Conservation (phyloP, 2,888 invertebrate species). For the Notodonta dromedarius region DNA sequence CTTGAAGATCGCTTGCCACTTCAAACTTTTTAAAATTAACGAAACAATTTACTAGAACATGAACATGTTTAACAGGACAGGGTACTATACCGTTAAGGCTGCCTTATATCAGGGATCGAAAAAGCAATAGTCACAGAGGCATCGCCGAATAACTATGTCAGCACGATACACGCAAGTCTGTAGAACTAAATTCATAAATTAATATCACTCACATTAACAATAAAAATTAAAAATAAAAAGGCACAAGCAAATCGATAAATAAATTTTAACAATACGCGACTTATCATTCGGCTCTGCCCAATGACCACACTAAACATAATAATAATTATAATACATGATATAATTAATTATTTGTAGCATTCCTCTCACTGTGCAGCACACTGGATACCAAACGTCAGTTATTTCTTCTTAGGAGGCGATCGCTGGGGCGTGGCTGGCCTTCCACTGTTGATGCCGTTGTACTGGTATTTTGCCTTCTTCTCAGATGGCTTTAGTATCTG, state of each 20-base stretch:
- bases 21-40: constrained; percentile 63
- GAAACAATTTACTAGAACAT: constrained; percentile 70
- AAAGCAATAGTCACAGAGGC: constrained; percentile 71
- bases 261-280: constrained; percentile 71
- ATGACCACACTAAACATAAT: constrained; percentile 73
- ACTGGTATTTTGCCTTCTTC: constrained; percentile 99
- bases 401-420: constrained; percentile 89
- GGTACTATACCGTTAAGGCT: constrained; percentile 60
- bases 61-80: constrained; percentile 68
- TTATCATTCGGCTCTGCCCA: constrained; percentile 75
- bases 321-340: constrained; percentile 80
- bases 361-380: constrained; percentile 81
- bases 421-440: constrained; percentile 94
- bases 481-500: constrained; percentile 99
- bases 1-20: constrained; percentile 70
- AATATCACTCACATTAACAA: constrained; percentile 78
- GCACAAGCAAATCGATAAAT: constrained; percentile 82
- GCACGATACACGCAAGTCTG: constrained; percentile 57
- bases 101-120: constrained; percentile 70
- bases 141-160: constrained; percentile 72
- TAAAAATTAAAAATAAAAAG: constrained; percentile 80
- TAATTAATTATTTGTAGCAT: constrained; percentile 82
- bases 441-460: constrained; percentile 94
- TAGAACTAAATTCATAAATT: constrained; percentile 80
- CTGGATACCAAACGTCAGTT: constrained; percentile 82